Evolutionary conservation across 2,888 invertebrate genomes (phyloP).

Genomic region (Hydrotaea cyrtoneurina): DNA sequence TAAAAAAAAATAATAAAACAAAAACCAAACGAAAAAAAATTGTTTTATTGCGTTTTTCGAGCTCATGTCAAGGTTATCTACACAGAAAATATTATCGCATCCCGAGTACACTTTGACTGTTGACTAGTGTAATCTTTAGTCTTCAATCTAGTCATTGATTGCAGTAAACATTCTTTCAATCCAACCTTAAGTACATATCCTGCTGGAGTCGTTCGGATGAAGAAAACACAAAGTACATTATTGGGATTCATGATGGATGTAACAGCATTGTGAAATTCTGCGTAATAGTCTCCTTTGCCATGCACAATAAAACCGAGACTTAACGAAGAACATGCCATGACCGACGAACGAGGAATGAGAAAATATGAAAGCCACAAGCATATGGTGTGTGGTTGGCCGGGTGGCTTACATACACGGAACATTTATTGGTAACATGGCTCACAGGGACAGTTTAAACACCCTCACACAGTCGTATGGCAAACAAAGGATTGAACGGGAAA

Average conservation of each 20-base stretch:
- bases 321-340: too few relatives aligned
- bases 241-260: neutral
- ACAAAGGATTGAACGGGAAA: neutral
- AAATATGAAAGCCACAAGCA: neutral
- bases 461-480: neutral
- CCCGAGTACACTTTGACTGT: too few relatives aligned
- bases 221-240: constrained; percentile 4
- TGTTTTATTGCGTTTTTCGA: too few relatives aligned
- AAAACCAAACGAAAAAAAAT: too few relatives aligned
- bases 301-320: too few relatives aligned
- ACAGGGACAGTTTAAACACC: neutral
- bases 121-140: too few relatives aligned
- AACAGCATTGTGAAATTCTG: constrained; percentile 9
- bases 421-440: neutral
- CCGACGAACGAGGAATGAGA: too few relatives aligned
- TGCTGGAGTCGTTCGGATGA: neutral
- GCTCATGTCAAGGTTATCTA: too few relatives aligned
- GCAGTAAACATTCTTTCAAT: too few relatives aligned
- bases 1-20: too few relatives aligned
- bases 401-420: neutral
- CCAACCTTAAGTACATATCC: neutral
- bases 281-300: neutral
- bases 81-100: too few relatives aligned
- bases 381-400: neutral
- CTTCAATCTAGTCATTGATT: too few relatives aligned